phyloP scores from a whole-genome alignment of 2,797 vertebrate genomes.

The Zenarchopterus dispar region DNA sequence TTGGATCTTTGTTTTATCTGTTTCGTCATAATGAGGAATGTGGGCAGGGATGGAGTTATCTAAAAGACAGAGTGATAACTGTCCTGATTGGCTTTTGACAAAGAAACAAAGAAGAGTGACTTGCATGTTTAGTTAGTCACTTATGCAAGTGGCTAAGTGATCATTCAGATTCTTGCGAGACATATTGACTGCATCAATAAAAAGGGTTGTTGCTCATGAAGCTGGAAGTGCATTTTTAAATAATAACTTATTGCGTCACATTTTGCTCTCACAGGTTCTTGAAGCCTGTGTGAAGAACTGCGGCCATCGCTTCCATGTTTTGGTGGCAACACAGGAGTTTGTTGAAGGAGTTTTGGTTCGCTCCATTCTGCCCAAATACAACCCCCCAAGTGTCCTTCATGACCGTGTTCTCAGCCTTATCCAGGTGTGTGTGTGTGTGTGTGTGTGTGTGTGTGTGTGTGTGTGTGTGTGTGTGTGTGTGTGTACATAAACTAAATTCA shows the following conservation, averaged over 20 bases:
- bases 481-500: neutral
- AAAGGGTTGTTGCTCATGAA: neutral
- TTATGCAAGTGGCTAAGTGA: conserved; percentile 8
- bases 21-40: neutral
- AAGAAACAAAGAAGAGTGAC: neutral
- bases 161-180: neutral
- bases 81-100: conserved; percentile 6
- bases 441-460: too few relatives aligned
- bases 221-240: neutral
- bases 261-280: conserved; percentile 82
- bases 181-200: neutral
- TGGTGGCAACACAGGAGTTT: conserved; percentile 92
- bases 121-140: neutral
- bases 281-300: conserved; percentile 99
- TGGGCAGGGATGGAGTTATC: neutral
- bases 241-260: neutral
- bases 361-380: conserved; percentile 94
- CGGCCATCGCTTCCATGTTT: conserved; percentile 91
- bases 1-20: neutral
- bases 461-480: too few relatives aligned
- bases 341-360: conserved; percentile 93
- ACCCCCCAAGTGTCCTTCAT: conserved; percentile 89
- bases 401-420: conserved; percentile 95
- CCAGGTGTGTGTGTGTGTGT: conserved; percentile 85
- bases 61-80: conserved; percentile 2